A percentile compares a stretch with the other conserved stretches of the same genome.
Evolutionary conservation across 1,140 invertebrate species (phyloP).

Genomic region (Linepithema humile): DNA sequence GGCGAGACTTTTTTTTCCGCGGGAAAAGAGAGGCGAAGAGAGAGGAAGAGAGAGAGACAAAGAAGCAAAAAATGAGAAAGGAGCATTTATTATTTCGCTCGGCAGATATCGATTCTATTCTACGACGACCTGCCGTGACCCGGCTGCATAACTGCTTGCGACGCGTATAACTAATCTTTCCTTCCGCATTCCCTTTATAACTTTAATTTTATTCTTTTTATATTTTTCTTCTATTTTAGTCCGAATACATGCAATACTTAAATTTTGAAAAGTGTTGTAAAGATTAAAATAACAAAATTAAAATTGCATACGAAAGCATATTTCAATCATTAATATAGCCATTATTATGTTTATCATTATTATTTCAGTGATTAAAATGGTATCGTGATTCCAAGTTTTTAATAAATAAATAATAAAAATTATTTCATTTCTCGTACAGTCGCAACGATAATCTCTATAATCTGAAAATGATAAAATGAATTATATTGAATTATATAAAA

Average conservation of each 20-base stretch:
- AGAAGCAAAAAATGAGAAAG: constrained; percentile 3
- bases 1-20: neutral
- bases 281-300: neutral
- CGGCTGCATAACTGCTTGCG: constrained; percentile 69
- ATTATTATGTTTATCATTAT: too few relatives aligned
- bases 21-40: neutral
- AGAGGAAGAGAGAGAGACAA: constrained; percentile 21
- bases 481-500: neutral
- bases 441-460: neutral
- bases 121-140: constrained; percentile 74
- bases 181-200: neutral
- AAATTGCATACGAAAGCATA: neutral
- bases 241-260: neutral
- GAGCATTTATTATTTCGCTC: constrained; percentile 73
- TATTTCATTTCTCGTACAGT: neutral
- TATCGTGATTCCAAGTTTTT: neutral
- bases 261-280: neutral
- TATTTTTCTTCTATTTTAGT: neutral
- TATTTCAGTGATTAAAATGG: neutral
- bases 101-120: constrained; percentile 74
- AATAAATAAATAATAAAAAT: too few relatives aligned
- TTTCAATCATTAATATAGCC: too few relatives aligned
- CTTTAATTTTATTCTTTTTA: neutral
- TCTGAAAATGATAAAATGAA: neutral
- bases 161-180: constrained; percentile 54